Conservation (phyloP, 2,113 vertebrate species). For the Symphodus melops region DNA sequence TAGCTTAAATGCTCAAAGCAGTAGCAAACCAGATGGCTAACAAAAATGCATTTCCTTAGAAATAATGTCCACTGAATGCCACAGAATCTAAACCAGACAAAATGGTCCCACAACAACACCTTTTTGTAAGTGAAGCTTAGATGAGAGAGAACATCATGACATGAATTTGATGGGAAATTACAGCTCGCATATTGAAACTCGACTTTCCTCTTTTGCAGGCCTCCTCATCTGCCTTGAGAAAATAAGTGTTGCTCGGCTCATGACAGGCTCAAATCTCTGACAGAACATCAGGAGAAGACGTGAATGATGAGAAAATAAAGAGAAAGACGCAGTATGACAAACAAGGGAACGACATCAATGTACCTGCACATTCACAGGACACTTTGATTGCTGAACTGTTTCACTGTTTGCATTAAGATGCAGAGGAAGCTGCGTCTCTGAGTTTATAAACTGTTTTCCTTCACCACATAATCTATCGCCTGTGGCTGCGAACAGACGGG, state of each 20-base stretch:
- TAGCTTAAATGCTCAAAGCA: slow-evolving; percentile 46
- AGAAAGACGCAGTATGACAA: not conserved
- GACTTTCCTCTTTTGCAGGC: not conserved
- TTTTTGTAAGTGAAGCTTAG: slow-evolving; percentile 7
- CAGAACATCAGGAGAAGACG: too few relatives aligned
- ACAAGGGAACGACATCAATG: not conserved
- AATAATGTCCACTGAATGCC: slow-evolving; percentile 9
- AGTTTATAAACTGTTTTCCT: not conserved
- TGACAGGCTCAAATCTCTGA: too few relatives aligned
- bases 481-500: not conserved
- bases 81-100: not conserved
- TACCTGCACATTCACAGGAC: not conserved
- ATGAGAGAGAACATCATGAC: not conserved
- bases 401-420: not conserved
- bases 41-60: slow-evolving; percentile 12
- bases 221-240: too few relatives aligned
- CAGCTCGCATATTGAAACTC: not conserved
- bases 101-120: not conserved
- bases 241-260: too few relatives aligned
- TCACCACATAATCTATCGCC: not conserved
- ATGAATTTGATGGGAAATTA: not conserved
- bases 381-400: not conserved
- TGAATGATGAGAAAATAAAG: not conserved
- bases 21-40: slow-evolving; percentile 48
- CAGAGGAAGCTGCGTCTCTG: not conserved